These are phyloP conservation scores for Halictus ligatus DNA, from an alignment of 2,888 invertebrate species.

Conservation along the genomic window DNA sequence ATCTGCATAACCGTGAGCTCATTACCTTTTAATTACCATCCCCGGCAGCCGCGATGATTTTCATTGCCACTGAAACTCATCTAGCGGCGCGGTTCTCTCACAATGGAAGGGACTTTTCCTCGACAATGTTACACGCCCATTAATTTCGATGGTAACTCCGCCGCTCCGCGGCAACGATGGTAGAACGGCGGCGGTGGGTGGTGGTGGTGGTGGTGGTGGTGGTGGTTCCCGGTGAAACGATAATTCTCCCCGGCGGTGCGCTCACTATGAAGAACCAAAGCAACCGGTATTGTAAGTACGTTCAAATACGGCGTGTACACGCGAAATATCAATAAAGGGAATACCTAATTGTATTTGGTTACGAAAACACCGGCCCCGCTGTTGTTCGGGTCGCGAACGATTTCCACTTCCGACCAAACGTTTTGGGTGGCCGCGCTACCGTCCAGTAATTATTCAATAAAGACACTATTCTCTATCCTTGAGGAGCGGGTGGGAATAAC, in stretches of 20 bases:
- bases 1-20: slow-evolving; percentile 72
- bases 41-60: slow-evolving; percentile 66
- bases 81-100: slow-evolving; percentile 50
- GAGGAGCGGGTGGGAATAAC: background rate
- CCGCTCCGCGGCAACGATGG: slow-evolving; percentile 7
- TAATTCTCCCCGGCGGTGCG: slow-evolving; percentile 54
- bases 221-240: slow-evolving; percentile 48
- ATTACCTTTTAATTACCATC: slow-evolving; percentile 73
- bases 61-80: slow-evolving; percentile 71
- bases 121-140: slow-evolving; percentile 62
- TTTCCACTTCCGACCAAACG: slow-evolving; percentile 14
- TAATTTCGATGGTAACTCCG: slow-evolving; percentile 68
- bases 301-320: slow-evolving; percentile 42
- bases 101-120: slow-evolving; percentile 68
- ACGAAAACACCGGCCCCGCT: slow-evolving; percentile 1
- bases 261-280: slow-evolving; percentile 43
- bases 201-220: background rate
- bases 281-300: slow-evolving; percentile 43
- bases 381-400: slow-evolving; percentile 16
- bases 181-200: background rate
- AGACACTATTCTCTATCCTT: background rate
- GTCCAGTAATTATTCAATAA: background rate
- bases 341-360: slow-evolving; percentile 46
- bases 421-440: background rate
- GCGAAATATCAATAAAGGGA: slow-evolving; percentile 55